phyloP scores from a whole-genome alignment of 1,140 invertebrate species.

The Tetragonula clypearis region DNA sequence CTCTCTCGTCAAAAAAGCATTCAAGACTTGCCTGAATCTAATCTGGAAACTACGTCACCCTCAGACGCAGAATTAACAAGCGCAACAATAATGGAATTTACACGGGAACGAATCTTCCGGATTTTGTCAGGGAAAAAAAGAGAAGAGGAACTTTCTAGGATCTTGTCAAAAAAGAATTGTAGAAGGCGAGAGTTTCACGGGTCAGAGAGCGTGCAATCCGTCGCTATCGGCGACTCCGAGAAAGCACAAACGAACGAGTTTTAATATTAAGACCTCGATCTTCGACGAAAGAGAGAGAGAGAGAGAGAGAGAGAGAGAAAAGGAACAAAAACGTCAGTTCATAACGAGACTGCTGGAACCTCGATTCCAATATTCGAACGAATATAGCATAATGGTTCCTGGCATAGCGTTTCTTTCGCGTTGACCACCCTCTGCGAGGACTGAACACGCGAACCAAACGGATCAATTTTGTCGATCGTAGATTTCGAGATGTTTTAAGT shows the following conservation, averaged over 20 bases:
- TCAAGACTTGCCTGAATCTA: background rate
- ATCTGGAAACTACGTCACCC: background rate
- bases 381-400: background rate
- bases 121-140: background rate
- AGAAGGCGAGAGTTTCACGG: background rate
- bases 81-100: background rate
- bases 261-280: background rate
- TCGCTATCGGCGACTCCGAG: background rate
- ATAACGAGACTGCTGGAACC: background rate
- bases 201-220: background rate
- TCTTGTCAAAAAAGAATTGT: background rate
- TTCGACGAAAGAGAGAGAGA: background rate
- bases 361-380: background rate
- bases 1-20: too few relatives aligned
- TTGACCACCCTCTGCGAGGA: background rate
- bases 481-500: constrained; percentile 42
- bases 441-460: constrained; percentile 4
- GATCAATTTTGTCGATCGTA: background rate
- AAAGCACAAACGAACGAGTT: background rate
- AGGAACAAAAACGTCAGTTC: background rate
- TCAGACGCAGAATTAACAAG: background rate
- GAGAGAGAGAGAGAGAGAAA: background rate
- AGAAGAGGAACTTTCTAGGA: background rate
- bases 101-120: constrained; percentile 10
- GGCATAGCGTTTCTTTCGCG: background rate